Evolutionary conservation across 2,888 invertebrate species (phyloP), one percentile per base, ranked within the genome.

Genomic region (Trilocha varians): DNA sequence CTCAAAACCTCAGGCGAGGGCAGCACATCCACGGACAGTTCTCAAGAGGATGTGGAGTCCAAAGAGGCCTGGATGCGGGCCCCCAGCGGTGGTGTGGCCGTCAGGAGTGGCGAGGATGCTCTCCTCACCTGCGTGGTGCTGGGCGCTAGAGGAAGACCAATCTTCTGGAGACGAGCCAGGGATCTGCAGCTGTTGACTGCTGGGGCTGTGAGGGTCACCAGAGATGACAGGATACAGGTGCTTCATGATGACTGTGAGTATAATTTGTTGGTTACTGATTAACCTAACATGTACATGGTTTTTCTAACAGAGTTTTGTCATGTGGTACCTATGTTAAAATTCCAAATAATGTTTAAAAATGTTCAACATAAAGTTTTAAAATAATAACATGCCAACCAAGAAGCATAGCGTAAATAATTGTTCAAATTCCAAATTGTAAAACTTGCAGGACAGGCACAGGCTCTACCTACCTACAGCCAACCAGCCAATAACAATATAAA

Each of bases 81-180:
- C 0, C 83, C 84, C 0, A 61, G 67, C 0, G 76, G 77, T 0
- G 78, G 78, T 0, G 78, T 84, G 0, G 65, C 77, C 0, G 82
- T 82, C 13, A 66, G 69, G 53, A 74, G 70, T 40, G 93, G 93
- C 9, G 93, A 93, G 57, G 93, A 94, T 65, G 94, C 93, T 2
- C 79, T 94, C 34, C 87, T 95, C 38, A 94, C 94, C 9, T 95
- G 95, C 70, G 93, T 94, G 42, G 92, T 94, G 18, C 80, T 90
- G 18, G 89, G 91, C 18, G 88, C 89, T 2, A 91, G 90, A 32
- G 89, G 91, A 16, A 88, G 91, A 59, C 92, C 93, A 0, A 92
- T 95, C 40, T 86, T 93, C 62, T 94, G 93, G 94, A 90, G 91
- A 66, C 88, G 91, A 56, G 91, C 91, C 42, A 87, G 88, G 47